phyloP scores from a whole-genome alignment of 2,113 vertebrate species.

The Cinclus mexicanus region DNA sequence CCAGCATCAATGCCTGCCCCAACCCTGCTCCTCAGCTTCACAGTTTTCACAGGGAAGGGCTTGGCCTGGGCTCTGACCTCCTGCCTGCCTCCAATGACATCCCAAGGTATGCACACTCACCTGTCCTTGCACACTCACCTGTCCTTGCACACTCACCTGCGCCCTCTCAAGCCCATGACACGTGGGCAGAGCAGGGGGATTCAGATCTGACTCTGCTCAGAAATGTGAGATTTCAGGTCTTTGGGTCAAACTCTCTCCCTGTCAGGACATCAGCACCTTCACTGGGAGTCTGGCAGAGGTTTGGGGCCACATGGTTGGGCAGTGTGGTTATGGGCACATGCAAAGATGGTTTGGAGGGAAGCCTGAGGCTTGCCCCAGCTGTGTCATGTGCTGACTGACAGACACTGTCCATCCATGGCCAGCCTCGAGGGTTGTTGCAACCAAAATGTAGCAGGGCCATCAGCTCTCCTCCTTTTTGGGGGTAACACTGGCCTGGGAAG shows the following conservation, averaged over 20 bases:
- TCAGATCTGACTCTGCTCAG: background rate
- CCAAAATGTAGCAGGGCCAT: accelerated
- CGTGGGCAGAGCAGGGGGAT: background rate
- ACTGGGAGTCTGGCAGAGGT: background rate
- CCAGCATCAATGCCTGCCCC: background rate
- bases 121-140: background rate
- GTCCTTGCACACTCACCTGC: background rate
- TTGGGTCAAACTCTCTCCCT: background rate
- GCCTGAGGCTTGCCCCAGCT: background rate
- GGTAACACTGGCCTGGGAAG: accelerated
- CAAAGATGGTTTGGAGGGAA: background rate
- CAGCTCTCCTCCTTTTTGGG: background rate
- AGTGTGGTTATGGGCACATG: background rate
- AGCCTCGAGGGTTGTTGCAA: accelerated
- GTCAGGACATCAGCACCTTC: accelerated
- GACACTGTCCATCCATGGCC: background rate
- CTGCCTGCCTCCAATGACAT: background rate
- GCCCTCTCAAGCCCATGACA: accelerated
- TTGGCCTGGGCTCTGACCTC: accelerated
- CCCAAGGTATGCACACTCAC: background rate
- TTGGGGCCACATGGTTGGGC: accelerated
- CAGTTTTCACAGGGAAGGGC: background rate
- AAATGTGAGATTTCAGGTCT: background rate
- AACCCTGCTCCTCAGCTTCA: background rate
- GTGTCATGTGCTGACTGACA: accelerated